Evolutionary conservation across 2,113 vertebrate genomes (phyloP).

Genomic region (Callopanchax toddi): DNA sequence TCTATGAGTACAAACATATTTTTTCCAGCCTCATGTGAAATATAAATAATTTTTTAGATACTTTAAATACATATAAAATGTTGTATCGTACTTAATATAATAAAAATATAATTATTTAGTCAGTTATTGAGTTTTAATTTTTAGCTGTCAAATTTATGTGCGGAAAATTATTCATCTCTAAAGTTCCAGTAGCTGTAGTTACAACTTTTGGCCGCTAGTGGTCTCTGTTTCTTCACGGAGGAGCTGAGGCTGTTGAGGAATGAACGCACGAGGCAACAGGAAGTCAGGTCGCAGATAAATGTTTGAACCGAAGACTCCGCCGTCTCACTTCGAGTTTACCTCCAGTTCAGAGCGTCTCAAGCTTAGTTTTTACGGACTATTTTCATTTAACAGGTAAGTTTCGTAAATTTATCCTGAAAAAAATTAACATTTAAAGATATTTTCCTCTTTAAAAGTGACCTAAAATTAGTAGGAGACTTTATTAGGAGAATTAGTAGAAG

Average conservation of each 20-base stretch:
- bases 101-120: too few species aligned
- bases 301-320: neutral
- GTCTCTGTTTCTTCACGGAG: neutral
- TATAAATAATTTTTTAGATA: too few species aligned
- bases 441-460: neutral
- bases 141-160: neutral
- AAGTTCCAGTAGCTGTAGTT: neutral
- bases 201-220: neutral
- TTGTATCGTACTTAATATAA: too few species aligned
- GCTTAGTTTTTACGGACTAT: neutral
- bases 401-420: neutral
- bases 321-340: slow-evolving; percentile 4
- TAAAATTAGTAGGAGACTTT: neutral
- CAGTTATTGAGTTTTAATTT: neutral
- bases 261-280: neutral
- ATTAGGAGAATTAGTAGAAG: too few species aligned
- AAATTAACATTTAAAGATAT: neutral
- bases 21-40: too few species aligned
- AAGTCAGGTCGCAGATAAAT: neutral
- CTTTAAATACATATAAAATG: too few species aligned
- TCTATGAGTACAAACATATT: too few species aligned
- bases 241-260: too few species aligned
- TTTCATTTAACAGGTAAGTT: slow-evolving; percentile 23
- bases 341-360: neutral
- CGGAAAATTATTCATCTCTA: neutral